phyloP scores from a whole-genome alignment of 2,888 invertebrate genomes.

The Dione vanillae region DNA sequence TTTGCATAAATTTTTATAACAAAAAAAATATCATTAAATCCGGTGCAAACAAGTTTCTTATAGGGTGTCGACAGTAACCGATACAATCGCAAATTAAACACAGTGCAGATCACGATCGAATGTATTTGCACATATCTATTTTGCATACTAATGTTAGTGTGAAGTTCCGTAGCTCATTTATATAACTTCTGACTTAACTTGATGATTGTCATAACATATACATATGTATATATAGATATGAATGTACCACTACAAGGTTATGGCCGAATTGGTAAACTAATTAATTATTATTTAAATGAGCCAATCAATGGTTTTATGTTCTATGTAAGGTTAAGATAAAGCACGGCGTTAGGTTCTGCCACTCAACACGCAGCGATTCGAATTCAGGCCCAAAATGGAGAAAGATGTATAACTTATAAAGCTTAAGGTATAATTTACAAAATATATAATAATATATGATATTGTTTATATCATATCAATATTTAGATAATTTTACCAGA shows the following conservation, averaged over 20 bases:
- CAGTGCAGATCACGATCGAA: conserved; percentile 34
- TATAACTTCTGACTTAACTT: not conserved
- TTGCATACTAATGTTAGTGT: conserved; percentile 24
- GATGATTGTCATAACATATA: too few relatives aligned
- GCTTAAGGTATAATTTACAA: too few relatives aligned
- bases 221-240: too few relatives aligned
- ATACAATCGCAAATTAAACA: conserved; percentile 33
- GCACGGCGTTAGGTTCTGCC: not conserved
- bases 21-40: conserved; percentile 10
- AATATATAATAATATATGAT: too few relatives aligned
- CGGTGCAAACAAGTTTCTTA: conserved; percentile 15
- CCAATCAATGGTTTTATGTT: not conserved
- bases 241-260: too few relatives aligned
- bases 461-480: too few relatives aligned
- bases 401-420: too few relatives aligned
- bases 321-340: not conserved
- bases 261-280: too few relatives aligned
- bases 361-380: not conserved
- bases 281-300: too few relatives aligned
- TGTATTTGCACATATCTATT: conserved; percentile 34
- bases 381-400: not conserved
- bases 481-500: too few relatives aligned
- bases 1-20: not conserved
- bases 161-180: conserved; percentile 9
- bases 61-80: conserved; percentile 32